These are phyloP conservation scores for Lagothrix lagotricha DNA, from an alignment of 2,797 vertebrate genomes.

Conservation along the genomic window DNA sequence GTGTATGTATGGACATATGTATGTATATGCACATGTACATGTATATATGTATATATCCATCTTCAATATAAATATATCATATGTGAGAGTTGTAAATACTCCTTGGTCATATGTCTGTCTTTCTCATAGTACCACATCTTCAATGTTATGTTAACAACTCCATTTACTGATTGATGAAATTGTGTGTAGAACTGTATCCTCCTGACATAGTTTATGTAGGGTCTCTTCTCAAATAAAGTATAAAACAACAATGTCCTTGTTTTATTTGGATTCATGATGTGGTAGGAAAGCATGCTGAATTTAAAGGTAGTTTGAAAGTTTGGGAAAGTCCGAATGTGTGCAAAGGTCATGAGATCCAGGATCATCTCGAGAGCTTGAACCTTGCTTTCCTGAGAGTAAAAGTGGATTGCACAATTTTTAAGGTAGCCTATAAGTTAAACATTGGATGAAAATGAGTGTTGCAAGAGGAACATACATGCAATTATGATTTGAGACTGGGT, in stretches of 20 bases:
- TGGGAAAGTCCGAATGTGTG: too few species aligned
- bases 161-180: conserved; percentile 88
- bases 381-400: background rate
- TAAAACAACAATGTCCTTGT: conserved; percentile 78
- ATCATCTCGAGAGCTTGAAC: background rate
- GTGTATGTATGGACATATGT: conserved; percentile 79
- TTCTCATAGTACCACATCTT: conserved; percentile 86
- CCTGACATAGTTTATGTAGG: conserved; percentile 90
- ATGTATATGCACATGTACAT: conserved; percentile 82
- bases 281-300: background rate
- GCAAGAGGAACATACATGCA: background rate
- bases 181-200: conserved; percentile 87
- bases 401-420: background rate
- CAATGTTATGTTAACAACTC: conserved; percentile 86
- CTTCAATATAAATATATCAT: conserved; percentile 87
- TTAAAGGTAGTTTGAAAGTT: background rate
- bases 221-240: conserved; percentile 91
- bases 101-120: conserved; percentile 86
- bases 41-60: conserved; percentile 80
- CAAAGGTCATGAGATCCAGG: background rate
- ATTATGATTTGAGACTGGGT: background rate
- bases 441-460: background rate
- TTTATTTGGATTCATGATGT: conserved; percentile 37
- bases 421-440: background rate
- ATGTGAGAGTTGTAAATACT: conserved; percentile 89